Base-by-base conservation (phyloP, 2,888 invertebrate species). In the Brachyopa scutellaris region DNA sequence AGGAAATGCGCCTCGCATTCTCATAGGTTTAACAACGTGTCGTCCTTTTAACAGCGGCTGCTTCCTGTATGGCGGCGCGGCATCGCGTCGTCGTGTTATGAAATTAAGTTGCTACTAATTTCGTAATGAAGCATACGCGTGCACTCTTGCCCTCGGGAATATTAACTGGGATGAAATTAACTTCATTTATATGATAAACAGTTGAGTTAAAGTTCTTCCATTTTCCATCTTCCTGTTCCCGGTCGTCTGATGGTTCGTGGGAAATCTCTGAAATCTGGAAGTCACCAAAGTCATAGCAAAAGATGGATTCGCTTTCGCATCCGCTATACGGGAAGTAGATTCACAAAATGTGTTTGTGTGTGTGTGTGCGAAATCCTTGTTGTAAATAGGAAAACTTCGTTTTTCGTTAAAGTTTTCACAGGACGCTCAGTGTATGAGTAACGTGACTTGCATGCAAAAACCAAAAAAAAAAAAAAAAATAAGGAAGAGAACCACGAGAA, bases 171-270 rank as follows among this genome's bases (percentile, higher is more conserved):
- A 77, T 66, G 70, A 61, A 70, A 82, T 82, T 82, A 82, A 77
- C 82, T 82, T 82, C 76, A 77, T 82, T 82, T 82, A 82, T 77
- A 82, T 82, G 82, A 82, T 82, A 82, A 82, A 82, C 76, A 82
- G 82, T 77, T 82, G 55, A 82, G 70, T 59, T 82, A 61, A 77
- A 80, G 80, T 80, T 74, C 17, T 51, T 57, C 29, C 38, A 36
- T 64, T 29, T 67, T 67, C 38, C 38, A 5, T 36, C 13, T 47
- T 19, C 23, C 21, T 21, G 11, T 36, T 26, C n/a, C n/a, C n/a
- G n/a, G 9, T 15, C 53, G 49, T n/a, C n/a, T n/a, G n/a, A n/a
- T n/a, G n/a, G n/a, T n/a, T n/a, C n/a, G n/a, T n/a, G n/a, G n/a
- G n/a, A n/a, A n/a, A n/a, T n/a, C n/a, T n/a, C 29, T n/a, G 11